Conservation (phyloP, 2,888 invertebrate species). For the Chymomyza caudatula region DNA sequence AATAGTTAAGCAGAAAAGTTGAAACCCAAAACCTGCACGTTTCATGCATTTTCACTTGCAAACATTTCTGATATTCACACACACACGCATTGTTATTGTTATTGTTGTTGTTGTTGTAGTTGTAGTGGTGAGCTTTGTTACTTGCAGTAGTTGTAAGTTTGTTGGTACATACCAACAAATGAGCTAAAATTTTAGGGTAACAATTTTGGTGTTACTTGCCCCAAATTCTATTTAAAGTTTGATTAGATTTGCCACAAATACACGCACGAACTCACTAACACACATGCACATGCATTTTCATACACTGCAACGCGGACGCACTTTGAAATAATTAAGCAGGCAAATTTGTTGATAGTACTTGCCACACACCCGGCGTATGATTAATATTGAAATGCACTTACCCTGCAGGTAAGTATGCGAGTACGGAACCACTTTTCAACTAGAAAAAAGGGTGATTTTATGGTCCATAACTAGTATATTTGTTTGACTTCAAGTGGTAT, state of each 20-base stretch:
- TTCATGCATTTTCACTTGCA: conserved; percentile 69
- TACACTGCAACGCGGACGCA: neutral
- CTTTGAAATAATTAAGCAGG: conserved; percentile 1
- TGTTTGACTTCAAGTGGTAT: no score
- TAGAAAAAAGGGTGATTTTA: no score
- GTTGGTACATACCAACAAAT: neutral
- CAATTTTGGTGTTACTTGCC: conserved; percentile 21
- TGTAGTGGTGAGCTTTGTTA: neutral
- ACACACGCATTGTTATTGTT: conserved; percentile 39
- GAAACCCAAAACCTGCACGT: conserved; percentile 54
- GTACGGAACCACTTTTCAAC: no score
- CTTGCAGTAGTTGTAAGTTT: neutral
- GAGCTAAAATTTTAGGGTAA: neutral
- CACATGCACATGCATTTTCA: conserved; percentile 2
- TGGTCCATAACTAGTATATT: no score
- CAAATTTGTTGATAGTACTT: neutral
- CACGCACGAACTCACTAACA: conserved; percentile 20
- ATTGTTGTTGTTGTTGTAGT: neutral
- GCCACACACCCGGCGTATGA: neutral
- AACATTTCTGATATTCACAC: conserved; percentile 69
- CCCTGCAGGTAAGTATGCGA: no score
- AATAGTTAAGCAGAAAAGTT: conserved; percentile 44
- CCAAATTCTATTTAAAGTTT: conserved; percentile 69
- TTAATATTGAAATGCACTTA: neutral
- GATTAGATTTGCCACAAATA: conserved; percentile 40